Conservation (phyloP, 2,888 invertebrate genomes). For the Xanthia icteritia region DNA sequence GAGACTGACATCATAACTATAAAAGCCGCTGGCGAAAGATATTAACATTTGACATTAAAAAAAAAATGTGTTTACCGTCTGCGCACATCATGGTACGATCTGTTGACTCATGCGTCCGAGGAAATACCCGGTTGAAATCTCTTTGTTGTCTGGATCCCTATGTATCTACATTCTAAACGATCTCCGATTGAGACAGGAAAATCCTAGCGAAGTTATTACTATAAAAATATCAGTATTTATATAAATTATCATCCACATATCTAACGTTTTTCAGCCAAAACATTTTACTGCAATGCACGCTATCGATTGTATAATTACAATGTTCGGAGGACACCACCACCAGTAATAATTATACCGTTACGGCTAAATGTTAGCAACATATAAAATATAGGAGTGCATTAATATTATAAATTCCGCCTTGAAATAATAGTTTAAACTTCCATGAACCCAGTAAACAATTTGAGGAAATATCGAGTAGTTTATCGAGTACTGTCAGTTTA, state of each 20-base stretch:
- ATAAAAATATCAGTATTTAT: slow-evolving; percentile 14
- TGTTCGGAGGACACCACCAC: slow-evolving; percentile 30
- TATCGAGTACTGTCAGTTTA: slow-evolving; percentile 19
- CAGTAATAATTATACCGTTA: slow-evolving; percentile 20
- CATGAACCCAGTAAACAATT: slow-evolving; percentile 32
- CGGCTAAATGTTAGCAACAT: slow-evolving; percentile 17
- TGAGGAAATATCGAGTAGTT: slow-evolving; percentile 41
- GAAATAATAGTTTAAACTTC: slow-evolving; percentile 17
- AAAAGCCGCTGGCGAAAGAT: slow-evolving; percentile 11
- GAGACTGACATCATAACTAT: slow-evolving; percentile 12
- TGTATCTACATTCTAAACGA: slow-evolving; percentile 1
- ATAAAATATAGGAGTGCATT: slow-evolving; percentile 2
- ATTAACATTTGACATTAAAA: slow-evolving; percentile 12
- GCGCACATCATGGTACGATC: background rate
- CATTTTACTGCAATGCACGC: slow-evolving; percentile 62
- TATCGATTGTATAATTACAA: slow-evolving; percentile 62
- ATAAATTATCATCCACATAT: slow-evolving; percentile 18
- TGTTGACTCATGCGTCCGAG: slow-evolving; percentile 3
- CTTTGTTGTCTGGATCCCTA: slow-evolving; percentile 16
- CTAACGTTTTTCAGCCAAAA: slow-evolving; percentile 27
- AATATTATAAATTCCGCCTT: slow-evolving; percentile 14
- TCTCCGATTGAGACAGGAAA: background rate
- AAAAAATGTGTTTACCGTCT: slow-evolving; percentile 14
- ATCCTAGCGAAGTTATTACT: background rate
- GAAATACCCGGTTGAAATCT: background rate